Evolutionary conservation across 2,888 invertebrate genomes (phyloP), one percentile per base, ranked within the genome.

Genomic region (Trichogramma dendrolimi): DNA sequence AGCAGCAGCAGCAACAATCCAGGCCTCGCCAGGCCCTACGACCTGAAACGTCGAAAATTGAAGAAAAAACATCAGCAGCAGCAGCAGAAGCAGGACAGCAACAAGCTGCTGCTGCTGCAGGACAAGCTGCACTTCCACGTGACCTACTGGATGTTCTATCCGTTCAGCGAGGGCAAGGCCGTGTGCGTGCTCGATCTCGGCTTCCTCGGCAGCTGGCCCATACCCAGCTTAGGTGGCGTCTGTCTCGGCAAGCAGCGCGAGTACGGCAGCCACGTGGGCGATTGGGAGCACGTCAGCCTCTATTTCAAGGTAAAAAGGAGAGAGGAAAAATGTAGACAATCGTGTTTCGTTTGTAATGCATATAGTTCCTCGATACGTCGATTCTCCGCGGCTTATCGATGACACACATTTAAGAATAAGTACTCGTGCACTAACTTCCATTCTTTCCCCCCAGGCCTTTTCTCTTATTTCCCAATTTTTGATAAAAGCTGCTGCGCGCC

Each of bases 141-240:
- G 49, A 86, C 86, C 64, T 88, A 86, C 78, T 87, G 87, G 87
- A 83, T 86, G 78, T 88, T 87, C 75, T 87, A 85, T 77, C 87
- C 88, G 4, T 88, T 84, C 73, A 87, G 86, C 74, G 83, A 86
- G 75, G 84, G 84, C 68, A 84, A 85, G 73, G 79, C 81, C 58
- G 76, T 84, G 58, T 85, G 82, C 67, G 80, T 79, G 59, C 69
- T 79, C 63, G 75, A 78, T 71, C 73, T 77, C 58, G 86, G 82
- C 64, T 84, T 80, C 58, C 80, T 81, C 70, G 85, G 86, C 1
- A 81, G 81, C 62, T 82, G 86, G 71, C 87, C 87, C 39, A 81
- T 86, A 64, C 86, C 86, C 0, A 76, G 78, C 48, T 77, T 87
- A 14, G 85, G 84, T 58, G 83, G 84, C 14, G 80, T 81, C 57